Evolutionary conservation across 1,140 invertebrate species (phyloP), one percentile per base, ranked within the genome.

Genomic region (Gonioctena quinquepunctata): DNA sequence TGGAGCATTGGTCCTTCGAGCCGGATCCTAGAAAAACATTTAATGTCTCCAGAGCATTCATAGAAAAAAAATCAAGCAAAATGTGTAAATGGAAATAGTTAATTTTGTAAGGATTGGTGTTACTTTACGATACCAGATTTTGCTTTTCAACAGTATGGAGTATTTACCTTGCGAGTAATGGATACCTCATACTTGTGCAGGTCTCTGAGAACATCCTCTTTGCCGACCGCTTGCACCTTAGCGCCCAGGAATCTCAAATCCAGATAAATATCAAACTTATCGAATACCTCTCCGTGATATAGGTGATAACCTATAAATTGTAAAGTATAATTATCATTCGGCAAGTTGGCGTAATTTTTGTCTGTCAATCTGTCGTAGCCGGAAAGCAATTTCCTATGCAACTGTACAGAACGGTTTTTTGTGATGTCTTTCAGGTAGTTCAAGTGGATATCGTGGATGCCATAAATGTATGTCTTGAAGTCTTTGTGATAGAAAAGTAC

Each of bases 221-320:
- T 79, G 50, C 83, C 82, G 5, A 77, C 79, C 0, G 76, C 60
- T 64, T 73, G 69, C 7, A 85, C 66, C 76, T 85, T 85, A 23
- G 81, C 77, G 49, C 77, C 79, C 22, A 85, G 68, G 69, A 84
- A 85, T 48, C 71, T 68, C 8, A 85, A 69, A 71, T 85, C 75
- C 22, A 84, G 74, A 71, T 79, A 85, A 5, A 84, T 68, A 2
- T 73, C 66, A 66, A 85, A 84, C 50, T 79, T 66, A 23, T 75
- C 57, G 61, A 60, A 71, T 8, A 74, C 56, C 16, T 77, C 70
- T 8, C 81, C 77, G 52, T 83, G 70, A 62, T 78, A 72, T 18
- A 85, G 69, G 73, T 86, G 85, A 70, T 86, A 84, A 1, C 83
- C 84, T 48, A 85, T 64, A 71, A 80, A 82, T 50, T 77, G 79